Evolutionary conservation across 2,797 vertebrate species (phyloP), one percentile per base, ranked within the genome.

Genomic region (Malacoraja senta): DNA sequence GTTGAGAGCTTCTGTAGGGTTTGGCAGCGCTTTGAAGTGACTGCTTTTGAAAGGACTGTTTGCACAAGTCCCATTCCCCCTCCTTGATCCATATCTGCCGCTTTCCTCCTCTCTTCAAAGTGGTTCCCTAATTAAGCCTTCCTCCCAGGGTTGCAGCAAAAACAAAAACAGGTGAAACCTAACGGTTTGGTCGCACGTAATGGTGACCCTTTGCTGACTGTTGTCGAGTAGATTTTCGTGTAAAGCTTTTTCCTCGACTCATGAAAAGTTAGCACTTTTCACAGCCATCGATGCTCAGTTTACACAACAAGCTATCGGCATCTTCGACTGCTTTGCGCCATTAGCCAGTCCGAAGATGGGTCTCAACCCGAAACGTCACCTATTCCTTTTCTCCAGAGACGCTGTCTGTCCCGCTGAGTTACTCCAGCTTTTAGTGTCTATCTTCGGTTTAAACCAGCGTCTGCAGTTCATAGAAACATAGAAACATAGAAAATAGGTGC

Each of bases 51-150:
- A 63, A 86, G 58, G 84, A 88, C 84, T 88, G 63, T 88, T 88
- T 88, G 84, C 61, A 21, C 58, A 68, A 68, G 84, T n/a, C 84
- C 58, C n/a, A 32, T 68, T 88, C n/a, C 61, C 32, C 61, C 32
- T 32, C 44, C 63, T 35, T 88, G 84, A 88, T 88, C 61, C 84
- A n/a, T 88, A 88, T 88, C 84, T 88, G 61, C 32, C n/a, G n/a
- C 63, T 65, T 86, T 86, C 83, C 83, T 88, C n/a, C 35, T 32
- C 29, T 68, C 84, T 68, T 88, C 84, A 88, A 88, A 88, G 63
- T 68, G 29, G 63, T 24, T 88, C 84, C 84, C 32, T 88, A 68
- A 88, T 88, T 68, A 88, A 88, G 35, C 61, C 84, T 88, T 88
- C 84, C 84, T 88, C n/a, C 9, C 19, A 65, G n/a, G 21, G 32